Conservation (phyloP, 2,113 vertebrate genomes). For the Paradisaea rubra region DNA sequence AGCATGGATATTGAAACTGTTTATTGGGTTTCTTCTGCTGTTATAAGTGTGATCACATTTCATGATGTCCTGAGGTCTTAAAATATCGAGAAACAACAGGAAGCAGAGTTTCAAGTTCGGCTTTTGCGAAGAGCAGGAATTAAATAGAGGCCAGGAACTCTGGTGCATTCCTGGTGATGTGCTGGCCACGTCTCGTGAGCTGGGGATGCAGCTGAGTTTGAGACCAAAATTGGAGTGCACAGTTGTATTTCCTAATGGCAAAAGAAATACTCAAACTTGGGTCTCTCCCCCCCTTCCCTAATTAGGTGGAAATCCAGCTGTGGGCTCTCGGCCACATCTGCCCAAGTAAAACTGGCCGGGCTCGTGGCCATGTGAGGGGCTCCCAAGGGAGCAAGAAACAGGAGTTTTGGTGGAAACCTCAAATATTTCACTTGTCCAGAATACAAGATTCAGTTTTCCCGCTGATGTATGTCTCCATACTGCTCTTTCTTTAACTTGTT, state of each 20-base stretch:
- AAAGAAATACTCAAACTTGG: neutral
- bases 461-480: neutral
- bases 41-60: neutral
- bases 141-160: neutral
- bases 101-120: neutral
- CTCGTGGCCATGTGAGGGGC: neutral
- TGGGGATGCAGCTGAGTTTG: neutral
- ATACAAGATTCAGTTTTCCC: fast-evolving
- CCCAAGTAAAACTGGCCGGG: neutral
- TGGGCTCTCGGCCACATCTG: neutral
- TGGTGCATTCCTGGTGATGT: neutral
- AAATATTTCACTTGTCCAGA: neutral
- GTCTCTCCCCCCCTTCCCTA: neutral
- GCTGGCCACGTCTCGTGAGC: neutral
- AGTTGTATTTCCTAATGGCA: neutral
- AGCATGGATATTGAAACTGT: neutral
- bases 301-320: fast-evolving
- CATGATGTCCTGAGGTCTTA: neutral
- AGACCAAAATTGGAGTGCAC: neutral
- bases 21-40: neutral
- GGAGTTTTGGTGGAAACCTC: neutral
- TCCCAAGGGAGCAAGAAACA: neutral
- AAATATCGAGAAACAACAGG: neutral
- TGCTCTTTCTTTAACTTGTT: neutral
- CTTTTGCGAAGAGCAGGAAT: neutral